A percentile compares a stretch with the other conserved stretches of the same genome.
Evolutionary conservation across 2,888 invertebrate species (phyloP).

Genomic region (Craniophora ligustri): DNA sequence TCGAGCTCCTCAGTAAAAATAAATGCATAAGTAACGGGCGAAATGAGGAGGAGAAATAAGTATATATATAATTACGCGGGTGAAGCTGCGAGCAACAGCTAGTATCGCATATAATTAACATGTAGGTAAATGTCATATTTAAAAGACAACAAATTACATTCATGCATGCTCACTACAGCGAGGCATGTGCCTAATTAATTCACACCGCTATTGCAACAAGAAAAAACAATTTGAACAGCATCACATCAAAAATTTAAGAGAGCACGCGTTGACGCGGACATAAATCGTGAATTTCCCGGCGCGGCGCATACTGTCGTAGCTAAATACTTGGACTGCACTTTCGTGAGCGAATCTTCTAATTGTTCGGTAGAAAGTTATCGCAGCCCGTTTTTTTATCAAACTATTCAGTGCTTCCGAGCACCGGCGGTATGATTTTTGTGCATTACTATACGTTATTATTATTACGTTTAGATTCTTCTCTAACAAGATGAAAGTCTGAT

Average conservation of each 20-base stretch:
- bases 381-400: constrained; percentile 71
- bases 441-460: constrained; percentile 75
- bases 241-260: constrained; percentile 46
- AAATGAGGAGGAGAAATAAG: no score
- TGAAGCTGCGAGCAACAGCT: no score
- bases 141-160: no score
- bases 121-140: no score
- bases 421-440: constrained; percentile 76
- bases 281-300: constrained; percentile 57
- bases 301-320: constrained; percentile 48
- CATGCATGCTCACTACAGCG: not conserved
- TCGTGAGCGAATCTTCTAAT: constrained; percentile 87
- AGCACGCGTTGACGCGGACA: constrained; percentile 42
- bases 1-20: no score
- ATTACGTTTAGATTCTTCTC: constrained; percentile 73
- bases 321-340: constrained; percentile 67
- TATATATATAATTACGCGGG: no score
- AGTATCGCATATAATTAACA: not conserved
- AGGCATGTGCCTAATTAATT: not conserved
- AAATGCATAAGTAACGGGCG: no score
- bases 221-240: constrained; percentile 24
- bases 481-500: constrained; percentile 85
- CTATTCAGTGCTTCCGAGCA: constrained; percentile 68
- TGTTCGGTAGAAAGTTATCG: constrained; percentile 80
- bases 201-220: constrained; percentile 8